Conservation (phyloP, 2,797 vertebrate genomes). For the Tokudaia tokunoshimensis region DNA sequence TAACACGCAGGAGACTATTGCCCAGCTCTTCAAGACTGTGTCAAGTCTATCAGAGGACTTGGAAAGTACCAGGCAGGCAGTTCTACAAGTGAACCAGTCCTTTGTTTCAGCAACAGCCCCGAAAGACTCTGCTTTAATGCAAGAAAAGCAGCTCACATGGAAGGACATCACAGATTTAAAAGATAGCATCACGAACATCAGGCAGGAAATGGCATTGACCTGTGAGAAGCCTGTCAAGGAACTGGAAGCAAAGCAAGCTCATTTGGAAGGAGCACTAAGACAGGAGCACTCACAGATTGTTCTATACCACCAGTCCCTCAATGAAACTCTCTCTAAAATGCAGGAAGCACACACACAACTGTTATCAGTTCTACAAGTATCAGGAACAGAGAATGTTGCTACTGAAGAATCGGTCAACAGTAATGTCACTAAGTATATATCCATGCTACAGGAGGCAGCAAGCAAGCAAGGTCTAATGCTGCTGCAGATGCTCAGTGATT, state of each 20-base stretch:
- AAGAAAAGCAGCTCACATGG: constrained; percentile 77
- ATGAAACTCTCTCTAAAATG: constrained; percentile 87
- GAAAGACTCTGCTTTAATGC: constrained; percentile 79
- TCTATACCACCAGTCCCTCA: constrained; percentile 87
- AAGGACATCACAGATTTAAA: constrained; percentile 87
- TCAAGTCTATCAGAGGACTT: constrained; percentile 88
- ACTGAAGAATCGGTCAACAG: constrained; percentile 39
- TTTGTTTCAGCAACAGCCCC: constrained; percentile 74
- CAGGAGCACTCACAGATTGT: constrained; percentile 81
- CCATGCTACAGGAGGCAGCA: constrained; percentile 85
- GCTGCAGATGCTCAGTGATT: constrained; percentile 85
- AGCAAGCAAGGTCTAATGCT: constrained; percentile 87
- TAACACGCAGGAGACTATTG: constrained; percentile 86
- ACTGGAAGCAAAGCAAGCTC: constrained; percentile 86
- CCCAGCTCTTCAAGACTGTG: constrained; percentile 88
- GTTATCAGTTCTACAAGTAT: constrained; percentile 63
- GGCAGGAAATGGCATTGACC: constrained; percentile 83
- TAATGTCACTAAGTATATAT: constrained; percentile 85
- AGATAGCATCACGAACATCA: constrained; percentile 83
- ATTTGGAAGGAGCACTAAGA: constrained; percentile 85
- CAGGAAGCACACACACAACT: constrained; percentile 84
- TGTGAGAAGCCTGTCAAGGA: constrained; percentile 87
- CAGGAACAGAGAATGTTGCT: constrained; percentile 51
- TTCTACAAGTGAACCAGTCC: constrained; percentile 87
- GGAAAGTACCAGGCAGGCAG: constrained; percentile 85